Evolutionary conservation across 2,888 invertebrate species (phyloP).

Genomic region (Megalurothrips usitatus): DNA sequence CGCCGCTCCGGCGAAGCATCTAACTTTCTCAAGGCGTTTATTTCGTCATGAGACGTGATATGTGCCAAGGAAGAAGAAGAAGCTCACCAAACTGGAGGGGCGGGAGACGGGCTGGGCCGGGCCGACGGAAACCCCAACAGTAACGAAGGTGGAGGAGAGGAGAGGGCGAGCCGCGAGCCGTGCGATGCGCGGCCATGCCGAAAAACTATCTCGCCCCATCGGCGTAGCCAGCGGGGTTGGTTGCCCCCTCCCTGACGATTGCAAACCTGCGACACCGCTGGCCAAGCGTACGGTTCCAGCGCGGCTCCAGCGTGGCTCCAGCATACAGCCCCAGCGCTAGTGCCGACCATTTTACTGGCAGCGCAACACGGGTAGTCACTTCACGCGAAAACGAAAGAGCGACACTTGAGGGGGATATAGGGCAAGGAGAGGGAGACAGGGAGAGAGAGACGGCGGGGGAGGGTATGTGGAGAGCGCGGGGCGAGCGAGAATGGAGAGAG

Average conservation of each 20-base stretch:
- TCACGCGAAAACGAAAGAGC: not conserved
- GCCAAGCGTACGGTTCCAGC: too few species aligned
- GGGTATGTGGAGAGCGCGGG: not conserved
- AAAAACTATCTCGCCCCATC: too few species aligned
- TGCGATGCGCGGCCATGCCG: not conserved
- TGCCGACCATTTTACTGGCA: too few species aligned
- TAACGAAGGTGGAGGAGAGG: too few species aligned
- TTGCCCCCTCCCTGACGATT: too few species aligned
- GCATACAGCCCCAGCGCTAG: too few species aligned
- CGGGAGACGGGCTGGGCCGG: not conserved
- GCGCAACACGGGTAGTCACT: conserved; percentile 1
- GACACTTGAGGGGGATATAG: not conserved
- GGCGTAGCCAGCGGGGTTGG: too few species aligned
- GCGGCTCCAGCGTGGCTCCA: too few species aligned
- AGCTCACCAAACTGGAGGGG: not conserved
- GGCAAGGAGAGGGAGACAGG: not conserved
- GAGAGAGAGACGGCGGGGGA: not conserved
- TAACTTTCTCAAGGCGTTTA: conserved; percentile 17
- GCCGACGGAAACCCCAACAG: not conserved
- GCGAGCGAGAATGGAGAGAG: not conserved
- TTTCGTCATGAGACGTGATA: conserved; percentile 24
- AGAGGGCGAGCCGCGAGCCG: not conserved
- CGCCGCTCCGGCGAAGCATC: not conserved
- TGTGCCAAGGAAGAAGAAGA: not conserved
- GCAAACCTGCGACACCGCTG: too few species aligned